Evolutionary conservation across 2,113 vertebrate genomes (phyloP).

Genomic region (Pogona vitticeps): DNA sequence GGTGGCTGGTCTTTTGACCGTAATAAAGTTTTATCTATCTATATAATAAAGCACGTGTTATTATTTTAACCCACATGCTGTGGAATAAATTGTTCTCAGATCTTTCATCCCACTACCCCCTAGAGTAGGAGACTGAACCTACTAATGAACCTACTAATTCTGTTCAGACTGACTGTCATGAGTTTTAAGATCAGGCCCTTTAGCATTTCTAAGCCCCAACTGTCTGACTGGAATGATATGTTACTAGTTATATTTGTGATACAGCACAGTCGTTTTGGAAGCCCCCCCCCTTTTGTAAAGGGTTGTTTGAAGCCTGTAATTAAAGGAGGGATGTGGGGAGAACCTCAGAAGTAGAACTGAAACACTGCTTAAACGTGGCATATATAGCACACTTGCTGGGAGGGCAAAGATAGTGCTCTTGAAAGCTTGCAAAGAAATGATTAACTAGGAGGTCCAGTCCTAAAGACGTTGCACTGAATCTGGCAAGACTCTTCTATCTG

Average conservation of each 20-base stretch:
- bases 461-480: neutral
- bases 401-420: conserved; percentile 19
- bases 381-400: conserved; percentile 5
- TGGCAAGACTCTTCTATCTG: neutral
- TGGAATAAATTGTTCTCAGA: too few species aligned
- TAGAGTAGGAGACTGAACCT: too few species aligned
- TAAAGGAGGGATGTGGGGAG: conserved; percentile 1
- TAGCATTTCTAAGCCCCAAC: neutral
- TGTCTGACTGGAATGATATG: neutral
- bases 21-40: too few species aligned
- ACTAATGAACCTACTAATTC: too few species aligned
- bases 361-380: conserved; percentile 36
- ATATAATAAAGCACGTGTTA: too few species aligned
- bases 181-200: neutral
- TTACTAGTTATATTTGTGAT: neutral
- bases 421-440: conserved; percentile 18
- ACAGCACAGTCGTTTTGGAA: neutral
- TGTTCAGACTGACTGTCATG: too few species aligned
- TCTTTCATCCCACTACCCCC: too few species aligned
- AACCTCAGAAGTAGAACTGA: conserved; percentile 10
- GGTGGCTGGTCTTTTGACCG: too few species aligned
- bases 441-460: neutral
- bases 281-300: neutral
- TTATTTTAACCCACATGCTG: neutral
- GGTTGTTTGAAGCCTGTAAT: neutral